phyloP scores from a whole-genome alignment of 1,140 invertebrate species.

The Ips nitidus region DNA sequence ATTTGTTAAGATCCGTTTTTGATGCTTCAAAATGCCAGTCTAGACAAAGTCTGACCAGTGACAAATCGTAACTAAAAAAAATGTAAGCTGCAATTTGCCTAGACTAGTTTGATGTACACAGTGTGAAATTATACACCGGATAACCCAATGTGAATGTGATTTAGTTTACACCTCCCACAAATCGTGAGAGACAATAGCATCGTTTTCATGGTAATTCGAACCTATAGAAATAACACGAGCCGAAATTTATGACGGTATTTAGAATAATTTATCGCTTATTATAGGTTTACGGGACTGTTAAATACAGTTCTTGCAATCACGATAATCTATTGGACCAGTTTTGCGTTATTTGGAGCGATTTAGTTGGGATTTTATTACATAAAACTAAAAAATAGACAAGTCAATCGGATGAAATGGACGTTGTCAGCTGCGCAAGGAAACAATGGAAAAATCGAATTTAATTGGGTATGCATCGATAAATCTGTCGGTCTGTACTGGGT shows the following conservation, averaged over 20 bases:
- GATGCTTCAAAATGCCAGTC: background rate
- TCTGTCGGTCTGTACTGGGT: constrained; percentile 10
- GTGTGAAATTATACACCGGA: constrained; percentile 1
- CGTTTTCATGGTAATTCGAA: constrained; percentile 27
- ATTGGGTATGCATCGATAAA: constrained; percentile 18
- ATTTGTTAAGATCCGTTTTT: constrained; percentile 33
- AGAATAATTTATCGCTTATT: constrained; percentile 29
- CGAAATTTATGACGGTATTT: constrained; percentile 21
- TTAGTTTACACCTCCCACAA: constrained; percentile 25
- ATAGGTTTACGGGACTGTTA: constrained; percentile 23
- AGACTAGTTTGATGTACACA: background rate
- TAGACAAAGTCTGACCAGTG: no score
- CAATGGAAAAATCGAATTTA: background rate
- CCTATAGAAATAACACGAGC: constrained; percentile 23
- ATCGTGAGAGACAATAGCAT: constrained; percentile 16
- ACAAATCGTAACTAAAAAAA: no score
- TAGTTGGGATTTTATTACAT: no score
- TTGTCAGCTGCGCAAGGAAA: background rate
- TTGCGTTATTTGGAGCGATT: no score
- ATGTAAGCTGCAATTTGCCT: no score
- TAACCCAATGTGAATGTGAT: constrained; percentile 11
- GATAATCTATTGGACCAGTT: background rate
- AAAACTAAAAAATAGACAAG: no score
- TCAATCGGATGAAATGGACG: no score
- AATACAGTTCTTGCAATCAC: constrained; percentile 22